Conservation (phyloP, 2,113 vertebrate genomes). For the Chaetorhynchus papuensis region DNA sequence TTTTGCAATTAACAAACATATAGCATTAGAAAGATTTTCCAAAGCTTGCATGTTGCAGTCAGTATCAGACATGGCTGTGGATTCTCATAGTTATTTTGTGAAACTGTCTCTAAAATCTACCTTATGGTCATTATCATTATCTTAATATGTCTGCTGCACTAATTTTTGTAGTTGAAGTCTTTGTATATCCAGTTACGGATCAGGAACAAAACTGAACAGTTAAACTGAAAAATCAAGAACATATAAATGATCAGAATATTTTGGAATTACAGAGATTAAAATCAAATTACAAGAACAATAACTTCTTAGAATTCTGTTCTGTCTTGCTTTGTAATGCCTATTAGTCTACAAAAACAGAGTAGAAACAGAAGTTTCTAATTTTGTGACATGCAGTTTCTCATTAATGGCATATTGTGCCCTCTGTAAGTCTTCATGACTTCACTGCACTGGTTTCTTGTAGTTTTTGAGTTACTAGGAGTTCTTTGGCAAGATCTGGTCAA, state of each 20-base stretch:
- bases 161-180: background rate
- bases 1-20: background rate
- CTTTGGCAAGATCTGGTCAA: background rate
- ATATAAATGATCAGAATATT: background rate
- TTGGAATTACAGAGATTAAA: background rate
- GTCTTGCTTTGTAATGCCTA: background rate
- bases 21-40: background rate
- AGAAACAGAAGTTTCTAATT: background rate
- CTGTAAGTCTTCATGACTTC: background rate
- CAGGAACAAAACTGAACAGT: background rate
- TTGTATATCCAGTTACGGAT: background rate
- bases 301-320: background rate
- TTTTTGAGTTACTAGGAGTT: background rate
- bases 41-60: background rate
- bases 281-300: background rate
- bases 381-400: background rate
- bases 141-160: background rate
- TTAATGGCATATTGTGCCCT: background rate
- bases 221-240: background rate
- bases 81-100: background rate
- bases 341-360: background rate
- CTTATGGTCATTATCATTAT: background rate
- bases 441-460: background rate
- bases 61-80: background rate
- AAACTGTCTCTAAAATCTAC: background rate